Evolutionary conservation across 1,140 invertebrate species (phyloP), one percentile per base, ranked within the genome.

Genomic region (Bombus turneri): DNA sequence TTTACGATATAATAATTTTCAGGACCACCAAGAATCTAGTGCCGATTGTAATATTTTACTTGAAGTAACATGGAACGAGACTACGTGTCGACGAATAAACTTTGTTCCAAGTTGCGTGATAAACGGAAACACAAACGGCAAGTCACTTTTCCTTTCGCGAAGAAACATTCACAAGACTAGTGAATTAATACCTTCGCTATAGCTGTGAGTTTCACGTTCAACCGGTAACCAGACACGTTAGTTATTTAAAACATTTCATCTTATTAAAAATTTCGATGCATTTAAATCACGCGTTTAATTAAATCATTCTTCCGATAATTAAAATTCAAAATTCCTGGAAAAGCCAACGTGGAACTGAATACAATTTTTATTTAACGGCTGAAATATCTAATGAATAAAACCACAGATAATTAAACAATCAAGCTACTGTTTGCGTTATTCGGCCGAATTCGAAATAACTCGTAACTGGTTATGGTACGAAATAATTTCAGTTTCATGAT

Each of bases 101-200:
- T 28, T 64, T 28, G 64, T 47, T 25, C 43, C 59, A 78, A 78
- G 18, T 66, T 68, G 13, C 64, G 43, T 34, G 64, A 69, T 34
- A 80, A 69, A 80, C 64, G 64, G 64, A 80, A 69, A 80, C 77
- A 34, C 64, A 69, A 79, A 79, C 62, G 64, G 22, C 41, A 37
- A 68, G 64, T 69, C 41, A 69, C 78, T 80, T 80, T 80, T 80
- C 78, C 78, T 80, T 80, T 80, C 41, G 78, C 31, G 78, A 47
- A 47, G 43, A n/a, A 80, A 80, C 77, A 34, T 68, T 68, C 64
- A 22, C 64, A 13, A 28, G 59, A 39, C 76, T 5, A 22, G 78
- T 37, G 64, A 69, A 69, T 69, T 80, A 78, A 79, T 79, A 79
- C n/a, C 22, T 43, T 66, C 39, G 31, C 76, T 34, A 22, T 6